phyloP scores from a whole-genome alignment of 2,797 vertebrate genomes.

The Sebastes elongatus region DNA sequence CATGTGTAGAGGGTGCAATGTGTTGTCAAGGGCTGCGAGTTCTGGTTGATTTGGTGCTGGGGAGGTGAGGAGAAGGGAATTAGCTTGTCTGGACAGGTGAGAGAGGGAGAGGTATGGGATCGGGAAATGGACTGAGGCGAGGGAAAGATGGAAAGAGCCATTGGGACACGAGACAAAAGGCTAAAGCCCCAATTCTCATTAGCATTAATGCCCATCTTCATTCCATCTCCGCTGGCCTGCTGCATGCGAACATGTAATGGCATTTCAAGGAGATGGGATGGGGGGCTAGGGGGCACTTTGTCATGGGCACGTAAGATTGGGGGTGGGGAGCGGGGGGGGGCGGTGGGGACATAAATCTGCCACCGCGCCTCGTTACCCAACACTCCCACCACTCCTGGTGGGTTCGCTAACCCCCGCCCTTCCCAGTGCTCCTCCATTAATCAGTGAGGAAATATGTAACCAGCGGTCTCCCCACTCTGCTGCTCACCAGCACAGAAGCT shows the following conservation, averaged over 20 bases:
- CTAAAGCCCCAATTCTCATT: conserved; percentile 78
- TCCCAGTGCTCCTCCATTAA: conserved; percentile 75
- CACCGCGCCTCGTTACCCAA: conserved; percentile 74
- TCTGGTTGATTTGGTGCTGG: not conserved
- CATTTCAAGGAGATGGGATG: conserved; percentile 81
- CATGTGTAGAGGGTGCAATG: conserved; percentile 2
- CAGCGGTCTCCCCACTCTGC: conserved; percentile 55
- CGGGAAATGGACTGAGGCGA: conserved; percentile 17
- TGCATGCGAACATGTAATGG: conserved; percentile 77
- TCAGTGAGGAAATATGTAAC: conserved; percentile 79
- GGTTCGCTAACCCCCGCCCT: conserved; percentile 70
- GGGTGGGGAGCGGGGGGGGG: conserved; percentile 17
- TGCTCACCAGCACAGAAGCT: conserved; percentile 65
- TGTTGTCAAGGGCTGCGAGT: conserved; percentile 15
- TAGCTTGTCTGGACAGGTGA: conserved; percentile 49
- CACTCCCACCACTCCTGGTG: conserved; percentile 63
- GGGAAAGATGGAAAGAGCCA: conserved; percentile 39
- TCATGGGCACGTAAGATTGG: conserved; percentile 64
- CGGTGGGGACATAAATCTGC: conserved; percentile 78
- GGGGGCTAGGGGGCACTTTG: conserved; percentile 65
- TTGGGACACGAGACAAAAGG: conserved; percentile 66
- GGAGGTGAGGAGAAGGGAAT: conserved; percentile 7
- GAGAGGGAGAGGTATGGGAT: conserved; percentile 19
- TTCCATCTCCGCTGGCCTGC: conserved; percentile 63
- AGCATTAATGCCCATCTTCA: conserved; percentile 76